Conservation (phyloP, 2,797 vertebrate species). For the Gobio occitaniae region DNA sequence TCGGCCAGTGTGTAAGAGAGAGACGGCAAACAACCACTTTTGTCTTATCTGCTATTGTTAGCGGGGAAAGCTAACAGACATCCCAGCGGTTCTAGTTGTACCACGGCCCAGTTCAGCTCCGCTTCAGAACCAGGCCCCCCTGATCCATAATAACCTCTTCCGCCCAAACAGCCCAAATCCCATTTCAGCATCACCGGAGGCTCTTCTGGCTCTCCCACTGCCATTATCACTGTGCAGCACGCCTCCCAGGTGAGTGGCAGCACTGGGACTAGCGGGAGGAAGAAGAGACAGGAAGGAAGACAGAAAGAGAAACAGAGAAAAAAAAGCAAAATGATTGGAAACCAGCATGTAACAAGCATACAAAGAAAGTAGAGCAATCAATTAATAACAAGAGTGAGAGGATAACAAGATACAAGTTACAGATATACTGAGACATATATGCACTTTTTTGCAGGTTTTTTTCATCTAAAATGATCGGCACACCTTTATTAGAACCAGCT, state of each 20-base stretch:
- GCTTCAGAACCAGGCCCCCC: slow-evolving; percentile 42
- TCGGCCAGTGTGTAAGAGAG: slow-evolving; percentile 65
- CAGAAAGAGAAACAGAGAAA: slow-evolving; percentile 15
- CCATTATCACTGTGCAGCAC: slow-evolving; percentile 64
- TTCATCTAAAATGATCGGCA: neutral
- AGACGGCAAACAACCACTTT: slow-evolving; percentile 74
- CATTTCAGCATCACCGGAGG: slow-evolving; percentile 59
- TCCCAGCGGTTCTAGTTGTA: slow-evolving; percentile 32
- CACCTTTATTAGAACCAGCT: neutral
- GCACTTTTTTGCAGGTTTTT: slow-evolving; percentile 5
- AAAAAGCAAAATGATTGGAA: slow-evolving; percentile 13
- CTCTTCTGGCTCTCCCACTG: slow-evolving; percentile 56
- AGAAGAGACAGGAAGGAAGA: slow-evolving; percentile 16
- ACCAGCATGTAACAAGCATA: slow-evolving; percentile 17
- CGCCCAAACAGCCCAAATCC: slow-evolving; percentile 56
- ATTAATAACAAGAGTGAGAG: slow-evolving; percentile 6
- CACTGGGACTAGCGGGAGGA: slow-evolving; percentile 18
- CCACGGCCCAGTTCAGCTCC: slow-evolving; percentile 31
- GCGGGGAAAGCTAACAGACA: slow-evolving; percentile 55
- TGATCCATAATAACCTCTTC: slow-evolving; percentile 58
- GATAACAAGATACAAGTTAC: neutral
- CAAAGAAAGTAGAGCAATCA: slow-evolving; percentile 15
- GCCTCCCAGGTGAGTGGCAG: slow-evolving; percentile 58
- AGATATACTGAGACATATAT: neutral
- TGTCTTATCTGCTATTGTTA: slow-evolving; percentile 74